Conservation (phyloP, 2,888 invertebrate genomes). For the Dryocosmus kuriphilus region DNA sequence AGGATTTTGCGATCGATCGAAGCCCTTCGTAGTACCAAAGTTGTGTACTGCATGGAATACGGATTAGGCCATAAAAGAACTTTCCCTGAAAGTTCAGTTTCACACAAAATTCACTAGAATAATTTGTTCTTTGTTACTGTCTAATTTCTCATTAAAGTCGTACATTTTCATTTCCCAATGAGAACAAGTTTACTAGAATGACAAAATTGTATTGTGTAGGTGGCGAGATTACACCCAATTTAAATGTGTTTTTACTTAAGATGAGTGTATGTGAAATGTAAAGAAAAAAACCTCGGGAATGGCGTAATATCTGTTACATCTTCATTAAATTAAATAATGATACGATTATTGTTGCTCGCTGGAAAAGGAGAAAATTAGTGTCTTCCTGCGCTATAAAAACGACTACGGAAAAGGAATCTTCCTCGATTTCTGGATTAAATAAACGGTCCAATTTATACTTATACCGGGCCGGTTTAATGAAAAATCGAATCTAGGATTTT, state of each 20-base stretch:
- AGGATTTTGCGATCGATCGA: slow-evolving; percentile 60
- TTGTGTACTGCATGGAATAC: slow-evolving; percentile 17
- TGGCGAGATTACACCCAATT: neutral
- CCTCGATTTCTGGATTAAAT: neutral
- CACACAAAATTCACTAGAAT: neutral
- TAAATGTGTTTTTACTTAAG: neutral
- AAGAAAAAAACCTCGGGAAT: no score
- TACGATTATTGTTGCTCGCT: neutral
- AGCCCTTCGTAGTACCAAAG: slow-evolving; percentile 44
- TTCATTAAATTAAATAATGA: neutral
- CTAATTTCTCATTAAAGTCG: no score
- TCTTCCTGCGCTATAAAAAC: neutral
- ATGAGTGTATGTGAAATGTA: neutral
- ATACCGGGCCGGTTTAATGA: neutral
- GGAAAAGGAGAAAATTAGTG: neutral
- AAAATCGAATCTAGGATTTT: neutral
- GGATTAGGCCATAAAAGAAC: neutral
- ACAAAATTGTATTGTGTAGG: neutral
- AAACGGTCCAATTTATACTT: neutral
- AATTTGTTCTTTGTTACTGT: no score
- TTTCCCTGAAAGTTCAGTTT: neutral
- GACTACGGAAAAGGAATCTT: neutral
- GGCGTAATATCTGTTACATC: neutral
- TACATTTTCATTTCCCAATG: no score
- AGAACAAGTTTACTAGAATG: neutral